These are phyloP conservation scores for Drosophila anomalata DNA, from an alignment of 2,888 invertebrate species.

Conservation along the genomic window DNA sequence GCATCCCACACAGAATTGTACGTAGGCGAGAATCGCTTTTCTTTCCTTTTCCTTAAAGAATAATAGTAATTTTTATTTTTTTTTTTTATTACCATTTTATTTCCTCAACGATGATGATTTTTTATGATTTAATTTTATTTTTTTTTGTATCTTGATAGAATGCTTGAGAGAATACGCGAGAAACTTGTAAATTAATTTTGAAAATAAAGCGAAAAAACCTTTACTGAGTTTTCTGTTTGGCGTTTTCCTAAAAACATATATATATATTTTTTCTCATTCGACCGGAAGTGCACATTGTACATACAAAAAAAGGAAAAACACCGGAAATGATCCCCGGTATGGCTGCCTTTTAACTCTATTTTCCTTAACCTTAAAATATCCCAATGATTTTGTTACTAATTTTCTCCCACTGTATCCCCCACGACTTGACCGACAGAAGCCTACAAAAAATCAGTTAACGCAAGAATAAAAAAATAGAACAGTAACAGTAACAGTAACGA, in stretches of 20 bases:
- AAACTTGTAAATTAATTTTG: slow-evolving; percentile 49
- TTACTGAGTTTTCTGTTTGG: slow-evolving; percentile 22
- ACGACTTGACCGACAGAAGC: slow-evolving; percentile 36
- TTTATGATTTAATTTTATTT: slow-evolving; percentile 1
- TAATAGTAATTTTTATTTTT: not conserved
- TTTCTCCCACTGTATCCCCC: not conserved
- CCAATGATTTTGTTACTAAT: not conserved
- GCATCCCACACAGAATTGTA: slow-evolving; percentile 18
- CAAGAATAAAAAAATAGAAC: slow-evolving; percentile 29
- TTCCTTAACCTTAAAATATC: not conserved
- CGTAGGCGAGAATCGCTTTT: slow-evolving; percentile 12
- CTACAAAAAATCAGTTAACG: slow-evolving; percentile 33
- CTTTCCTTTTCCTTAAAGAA: not conserved
- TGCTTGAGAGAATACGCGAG: slow-evolving; percentile 29
- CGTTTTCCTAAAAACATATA: slow-evolving; percentile 22
- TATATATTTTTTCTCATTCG: not conserved
- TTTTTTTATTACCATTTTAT: slow-evolving; percentile 6
- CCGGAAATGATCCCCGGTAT: not conserved
- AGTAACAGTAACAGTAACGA: slow-evolving; percentile 21
- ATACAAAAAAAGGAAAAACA: not conserved
- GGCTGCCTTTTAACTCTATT: not conserved
- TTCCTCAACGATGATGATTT: slow-evolving; percentile 5
- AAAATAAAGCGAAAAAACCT: slow-evolving; percentile 45
- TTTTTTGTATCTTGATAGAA: slow-evolving; percentile 37
- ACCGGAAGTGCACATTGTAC: slow-evolving; percentile 4